A percentile compares a stretch with the other conserved stretches of the same genome.
phyloP scores from a whole-genome alignment of 2,797 vertebrate genomes.

The Chanos chanos region DNA sequence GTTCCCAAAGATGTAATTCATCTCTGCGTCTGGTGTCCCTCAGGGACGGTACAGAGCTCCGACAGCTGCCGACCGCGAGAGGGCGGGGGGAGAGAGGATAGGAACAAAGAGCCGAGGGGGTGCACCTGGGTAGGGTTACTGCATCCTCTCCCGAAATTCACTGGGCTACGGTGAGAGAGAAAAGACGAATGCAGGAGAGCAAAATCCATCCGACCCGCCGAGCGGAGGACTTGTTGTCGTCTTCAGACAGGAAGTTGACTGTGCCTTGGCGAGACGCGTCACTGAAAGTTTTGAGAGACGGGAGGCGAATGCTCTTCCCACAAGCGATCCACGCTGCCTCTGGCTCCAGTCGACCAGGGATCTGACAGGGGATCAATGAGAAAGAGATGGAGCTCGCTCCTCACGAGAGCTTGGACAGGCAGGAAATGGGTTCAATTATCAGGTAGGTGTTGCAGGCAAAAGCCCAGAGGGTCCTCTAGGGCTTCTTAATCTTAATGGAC shows the following conservation, averaged over 20 bases:
- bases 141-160: conserved; percentile 68
- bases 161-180: conserved; percentile 12
- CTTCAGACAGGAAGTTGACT: conserved; percentile 30
- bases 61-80: conserved; percentile 34
- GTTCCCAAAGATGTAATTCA: conserved; percentile 99
- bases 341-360: conserved; percentile 43
- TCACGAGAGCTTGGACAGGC: conserved; percentile 41
- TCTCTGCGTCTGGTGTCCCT: conserved; percentile 74
- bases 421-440: conserved; percentile 49
- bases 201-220: conserved; percentile 29
- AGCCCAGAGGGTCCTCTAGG: conserved; percentile 45
- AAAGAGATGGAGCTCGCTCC: conserved; percentile 35
- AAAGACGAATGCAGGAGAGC: conserved; percentile 14
- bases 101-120: conserved; percentile 75
- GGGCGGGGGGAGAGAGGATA: conserved; percentile 41
- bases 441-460: conserved; percentile 41
- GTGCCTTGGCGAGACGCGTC: conserved; percentile 24
- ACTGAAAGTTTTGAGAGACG: conserved; percentile 36
- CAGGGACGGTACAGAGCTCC: conserved; percentile 26
- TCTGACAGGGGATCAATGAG: conserved; percentile 45
- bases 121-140: conserved; percentile 75
- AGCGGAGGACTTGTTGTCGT: conserved; percentile 14
- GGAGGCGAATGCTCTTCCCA: conserved; percentile 43
- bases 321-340: conserved; percentile 27
- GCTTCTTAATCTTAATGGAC: conserved; percentile 70